Conservation (phyloP, 1,140 invertebrate species). For the Lepidurus arcticus region DNA sequence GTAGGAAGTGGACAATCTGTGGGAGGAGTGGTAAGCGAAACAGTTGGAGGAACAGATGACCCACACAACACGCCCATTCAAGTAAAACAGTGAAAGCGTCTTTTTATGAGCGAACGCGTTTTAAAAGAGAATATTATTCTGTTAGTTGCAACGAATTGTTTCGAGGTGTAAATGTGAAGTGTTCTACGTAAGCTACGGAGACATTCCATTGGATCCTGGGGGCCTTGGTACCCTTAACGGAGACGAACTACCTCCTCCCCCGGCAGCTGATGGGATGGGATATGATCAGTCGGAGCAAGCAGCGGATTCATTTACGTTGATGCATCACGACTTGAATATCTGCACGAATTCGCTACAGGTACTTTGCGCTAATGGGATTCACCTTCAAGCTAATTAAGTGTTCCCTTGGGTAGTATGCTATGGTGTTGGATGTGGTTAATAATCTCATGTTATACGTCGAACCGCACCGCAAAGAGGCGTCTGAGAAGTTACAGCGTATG, state of each 20-base stretch:
- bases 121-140: constrained; percentile 26
- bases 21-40: constrained; percentile 89
- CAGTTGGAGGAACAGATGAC: constrained; percentile 72
- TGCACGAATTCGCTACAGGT: constrained; percentile 91
- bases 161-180: constrained; percentile 96
- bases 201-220: constrained; percentile 67
- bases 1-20: constrained; percentile 92
- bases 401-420: constrained; percentile 66
- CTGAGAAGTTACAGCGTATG: constrained; percentile 82
- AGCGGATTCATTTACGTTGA: constrained; percentile 93
- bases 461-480: constrained; percentile 84
- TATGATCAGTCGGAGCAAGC: constrained; percentile 75
- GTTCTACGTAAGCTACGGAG: constrained; percentile 91
- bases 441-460: constrained; percentile 94
- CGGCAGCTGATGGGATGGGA: constrained; percentile 52
- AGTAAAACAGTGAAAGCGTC: constrained; percentile 40
- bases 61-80: constrained; percentile 47
- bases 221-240: constrained; percentile 39
- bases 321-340: constrained; percentile 96
- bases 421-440: constrained; percentile 95
- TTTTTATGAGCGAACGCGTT: constrained; percentile 20
- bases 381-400: background rate
- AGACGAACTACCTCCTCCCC: constrained; percentile 45
- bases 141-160: constrained; percentile 87
- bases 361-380: constrained; percentile 34